These are phyloP conservation scores for Octopus bimaculoides DNA, from an alignment of 1,140 invertebrate species.

Conservation along the genomic window DNA sequence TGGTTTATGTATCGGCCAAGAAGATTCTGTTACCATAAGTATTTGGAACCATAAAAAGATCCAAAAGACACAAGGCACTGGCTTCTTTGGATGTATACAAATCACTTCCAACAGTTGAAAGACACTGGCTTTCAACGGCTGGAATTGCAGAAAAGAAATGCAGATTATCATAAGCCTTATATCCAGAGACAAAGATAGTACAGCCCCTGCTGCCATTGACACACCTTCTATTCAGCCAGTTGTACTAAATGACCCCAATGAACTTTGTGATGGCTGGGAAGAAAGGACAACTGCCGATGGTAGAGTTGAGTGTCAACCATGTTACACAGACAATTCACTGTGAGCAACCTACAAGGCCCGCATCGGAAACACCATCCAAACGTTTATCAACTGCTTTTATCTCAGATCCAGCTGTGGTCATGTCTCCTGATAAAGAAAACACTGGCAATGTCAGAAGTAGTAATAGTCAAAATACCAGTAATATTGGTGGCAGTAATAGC, in stretches of 20 bases:
- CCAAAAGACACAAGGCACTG: slow-evolving; percentile 87
- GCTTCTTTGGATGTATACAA: slow-evolving; percentile 91
- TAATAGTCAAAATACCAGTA: slow-evolving; percentile 15
- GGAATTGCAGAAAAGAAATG: slow-evolving; percentile 81
- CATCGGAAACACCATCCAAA: slow-evolving; percentile 29
- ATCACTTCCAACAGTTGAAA: slow-evolving; percentile 88
- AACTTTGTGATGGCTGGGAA: slow-evolving; percentile 73
- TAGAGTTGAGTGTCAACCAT: slow-evolving; percentile 90
- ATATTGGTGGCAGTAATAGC: slow-evolving; percentile 19
- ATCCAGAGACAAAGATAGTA: slow-evolving; percentile 76
- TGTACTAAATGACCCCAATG: slow-evolving; percentile 59
- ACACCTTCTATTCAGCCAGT: slow-evolving; percentile 51
- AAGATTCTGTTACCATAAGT: slow-evolving; percentile 90
- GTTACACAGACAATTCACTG: slow-evolving; percentile 89
- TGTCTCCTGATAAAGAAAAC: not conserved
- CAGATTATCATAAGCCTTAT: slow-evolving; percentile 84
- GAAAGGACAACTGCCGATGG: slow-evolving; percentile 82
- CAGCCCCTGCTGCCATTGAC: slow-evolving; percentile 47
- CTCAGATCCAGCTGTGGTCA: not conserved
- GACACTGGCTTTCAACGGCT: slow-evolving; percentile 95
- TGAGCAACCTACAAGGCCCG: slow-evolving; percentile 63
- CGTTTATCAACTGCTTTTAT: not conserved
- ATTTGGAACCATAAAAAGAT: slow-evolving; percentile 97
- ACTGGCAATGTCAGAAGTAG: not conserved
- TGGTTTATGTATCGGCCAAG: slow-evolving; percentile 85